These are phyloP conservation scores for Sinosuthora webbiana DNA, from an alignment of 2,113 vertebrate genomes.

Conservation along the genomic window DNA sequence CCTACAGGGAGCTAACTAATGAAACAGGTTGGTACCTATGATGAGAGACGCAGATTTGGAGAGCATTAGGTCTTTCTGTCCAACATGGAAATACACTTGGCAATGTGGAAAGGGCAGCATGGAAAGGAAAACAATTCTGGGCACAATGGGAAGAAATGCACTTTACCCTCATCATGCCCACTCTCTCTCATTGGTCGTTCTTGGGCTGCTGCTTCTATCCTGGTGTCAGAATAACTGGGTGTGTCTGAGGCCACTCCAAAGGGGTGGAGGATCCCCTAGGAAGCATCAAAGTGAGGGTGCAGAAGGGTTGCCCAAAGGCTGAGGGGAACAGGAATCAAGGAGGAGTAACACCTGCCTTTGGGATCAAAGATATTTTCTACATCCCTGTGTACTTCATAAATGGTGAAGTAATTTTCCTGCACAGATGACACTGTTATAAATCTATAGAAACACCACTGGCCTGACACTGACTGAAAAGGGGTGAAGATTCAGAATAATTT, in stretches of 20 bases:
- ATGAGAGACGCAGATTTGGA: neutral
- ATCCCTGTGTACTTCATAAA: neutral
- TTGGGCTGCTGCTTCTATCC: neutral
- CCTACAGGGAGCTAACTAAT: neutral
- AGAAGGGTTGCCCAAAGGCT: neutral
- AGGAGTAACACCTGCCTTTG: neutral
- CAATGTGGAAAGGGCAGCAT: neutral
- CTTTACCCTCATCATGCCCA: no score
- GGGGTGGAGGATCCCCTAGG: accelerated
- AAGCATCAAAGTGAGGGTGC: neutral
- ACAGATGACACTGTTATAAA: neutral
- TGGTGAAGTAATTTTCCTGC: neutral
- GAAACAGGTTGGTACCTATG: neutral
- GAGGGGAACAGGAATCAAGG: neutral
- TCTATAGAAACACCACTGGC: neutral
- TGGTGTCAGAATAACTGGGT: neutral
- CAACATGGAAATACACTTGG: neutral
- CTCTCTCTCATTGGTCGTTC: neutral
- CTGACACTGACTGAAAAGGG: neutral
- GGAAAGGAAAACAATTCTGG: neutral
- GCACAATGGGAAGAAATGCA: neutral
- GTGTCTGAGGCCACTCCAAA: neutral
- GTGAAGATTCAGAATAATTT: neutral
- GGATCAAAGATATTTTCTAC: neutral
- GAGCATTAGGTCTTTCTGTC: neutral